Percentiles rank a stretch among this genome's conserved stretches.
phyloP scores from a whole-genome alignment of 2,888 invertebrate genomes.

The Campoplex capitator region DNA sequence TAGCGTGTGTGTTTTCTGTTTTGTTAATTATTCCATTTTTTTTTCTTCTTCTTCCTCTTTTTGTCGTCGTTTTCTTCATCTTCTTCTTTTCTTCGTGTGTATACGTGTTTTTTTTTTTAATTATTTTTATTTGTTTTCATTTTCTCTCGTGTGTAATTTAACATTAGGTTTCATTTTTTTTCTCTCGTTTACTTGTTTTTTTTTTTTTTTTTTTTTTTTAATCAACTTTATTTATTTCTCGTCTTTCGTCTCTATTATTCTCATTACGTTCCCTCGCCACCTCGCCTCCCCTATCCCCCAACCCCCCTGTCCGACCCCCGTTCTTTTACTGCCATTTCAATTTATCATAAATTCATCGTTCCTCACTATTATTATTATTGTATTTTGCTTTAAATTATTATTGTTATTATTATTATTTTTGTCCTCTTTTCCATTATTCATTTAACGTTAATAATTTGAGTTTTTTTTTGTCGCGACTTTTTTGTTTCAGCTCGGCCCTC shows the following conservation, averaged over 20 bases:
- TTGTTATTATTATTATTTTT: conserved; percentile 63
- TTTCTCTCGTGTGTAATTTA: conserved; percentile 7
- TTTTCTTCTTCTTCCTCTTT: neutral
- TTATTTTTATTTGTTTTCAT: conserved; percentile 17
- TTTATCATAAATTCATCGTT: conserved; percentile 45
- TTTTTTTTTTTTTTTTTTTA: conserved; percentile 9
- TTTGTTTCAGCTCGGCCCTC: conserved; percentile 10
- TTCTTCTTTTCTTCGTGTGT: conserved; percentile 12
- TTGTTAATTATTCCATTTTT: conserved; percentile 1
- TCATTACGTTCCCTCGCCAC: neutral
- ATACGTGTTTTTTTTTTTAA: neutral
- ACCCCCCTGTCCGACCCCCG: neutral
- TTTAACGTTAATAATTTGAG: conserved; percentile 59
- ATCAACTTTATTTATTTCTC: conserved; percentile 24
- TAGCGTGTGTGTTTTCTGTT: conserved; percentile 17
- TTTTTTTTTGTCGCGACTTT: conserved; percentile 43
- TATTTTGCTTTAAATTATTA: conserved; percentile 60
- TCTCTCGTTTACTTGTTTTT: conserved; percentile 17
- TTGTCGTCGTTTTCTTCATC: neutral
- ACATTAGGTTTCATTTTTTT: conserved; percentile 20
- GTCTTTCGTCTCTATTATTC: conserved; percentile 1
- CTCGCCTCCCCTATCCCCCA: neutral
- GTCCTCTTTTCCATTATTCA: conserved; percentile 58
- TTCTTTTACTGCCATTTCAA: conserved; percentile 5
- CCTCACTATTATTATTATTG: conserved; percentile 63